Evolutionary conservation across 2,113 vertebrate species (phyloP).

Genomic region (Chloropsis hardwickii): DNA sequence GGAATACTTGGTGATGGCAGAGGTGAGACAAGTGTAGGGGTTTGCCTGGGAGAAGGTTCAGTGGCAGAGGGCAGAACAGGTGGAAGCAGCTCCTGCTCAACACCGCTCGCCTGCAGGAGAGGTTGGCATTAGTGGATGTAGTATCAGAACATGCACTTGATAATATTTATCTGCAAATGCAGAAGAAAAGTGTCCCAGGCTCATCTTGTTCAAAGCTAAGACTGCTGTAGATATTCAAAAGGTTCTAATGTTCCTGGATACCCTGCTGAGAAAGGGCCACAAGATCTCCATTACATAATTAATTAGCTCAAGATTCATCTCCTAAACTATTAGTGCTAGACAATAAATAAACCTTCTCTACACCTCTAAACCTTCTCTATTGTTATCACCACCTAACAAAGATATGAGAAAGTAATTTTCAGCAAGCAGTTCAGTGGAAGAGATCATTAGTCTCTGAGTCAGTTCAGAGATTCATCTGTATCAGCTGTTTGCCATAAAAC

Average conservation of each 20-base stretch:
- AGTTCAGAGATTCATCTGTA: background rate
- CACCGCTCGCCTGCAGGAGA: background rate
- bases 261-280: background rate
- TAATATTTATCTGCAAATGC: background rate
- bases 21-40: background rate
- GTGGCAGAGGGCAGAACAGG: background rate
- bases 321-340: background rate
- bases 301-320: background rate
- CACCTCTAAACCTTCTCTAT: background rate
- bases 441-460: background rate
- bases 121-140: fast-evolving
- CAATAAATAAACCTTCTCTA: background rate
- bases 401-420: background rate
- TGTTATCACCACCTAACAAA: fast-evolving
- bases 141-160: background rate
- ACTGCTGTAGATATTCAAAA: background rate
- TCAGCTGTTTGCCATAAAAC: background rate
- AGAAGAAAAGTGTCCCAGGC: background rate
- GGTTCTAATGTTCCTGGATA: background rate
- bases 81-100: background rate
- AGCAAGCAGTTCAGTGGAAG: background rate
- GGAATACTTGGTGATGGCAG: background rate
- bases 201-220: background rate
- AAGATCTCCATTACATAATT: background rate
- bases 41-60: background rate